Base-by-base conservation (phyloP, 1,140 invertebrate genomes). In the Rhopalosiphum maidis region DNA sequence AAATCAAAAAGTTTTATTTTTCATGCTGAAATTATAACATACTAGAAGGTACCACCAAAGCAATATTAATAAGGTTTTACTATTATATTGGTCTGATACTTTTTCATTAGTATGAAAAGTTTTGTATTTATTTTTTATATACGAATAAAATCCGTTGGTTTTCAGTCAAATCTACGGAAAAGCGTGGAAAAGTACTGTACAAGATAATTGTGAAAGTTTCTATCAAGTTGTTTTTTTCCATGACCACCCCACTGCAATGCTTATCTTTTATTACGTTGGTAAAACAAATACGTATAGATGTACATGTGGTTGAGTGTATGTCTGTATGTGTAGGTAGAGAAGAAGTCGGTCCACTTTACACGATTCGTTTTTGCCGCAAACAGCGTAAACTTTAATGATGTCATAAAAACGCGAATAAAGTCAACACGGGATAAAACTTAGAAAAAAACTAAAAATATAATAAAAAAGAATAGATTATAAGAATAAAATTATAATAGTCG, bases 301-400 rank as follows among this genome's bases (percentile, higher is more conserved):
- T 25, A 25, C 15, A 35, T 30, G 35, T 77, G 18, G 51, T n/a
- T 89, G 35, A 18, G 51, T 89, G 8, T 37, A 21, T 77, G 25
- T 48, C 0, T 91, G 60, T 77, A 21, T 43, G 68, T 60, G 46
- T 22, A 83, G n/a, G 77, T 77, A 35, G 41, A 77, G 90, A 46
- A 51, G 60, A 89, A 55, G 51, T 55, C 51, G 8, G n/a, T 83
- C 68, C 77, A 92, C 91, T 92, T 83, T 92, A 82, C 43, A 82
- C 77, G 90, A 92, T 92, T 92, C 77, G 30, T 92, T 92, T 91
- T 92, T 85, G 46, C 77, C 91, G 25, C 77, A 92, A 92, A 92
- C 30, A 25, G 46, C 91, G 91, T 77, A 92, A 92, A 92, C 68
- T 92, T 92, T 92, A 92, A 92, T 92, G 68, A 92, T 83, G 68